Evolutionary conservation across 2,888 invertebrate genomes (phyloP).

Genomic region (Eustalomyia histrio): DNA sequence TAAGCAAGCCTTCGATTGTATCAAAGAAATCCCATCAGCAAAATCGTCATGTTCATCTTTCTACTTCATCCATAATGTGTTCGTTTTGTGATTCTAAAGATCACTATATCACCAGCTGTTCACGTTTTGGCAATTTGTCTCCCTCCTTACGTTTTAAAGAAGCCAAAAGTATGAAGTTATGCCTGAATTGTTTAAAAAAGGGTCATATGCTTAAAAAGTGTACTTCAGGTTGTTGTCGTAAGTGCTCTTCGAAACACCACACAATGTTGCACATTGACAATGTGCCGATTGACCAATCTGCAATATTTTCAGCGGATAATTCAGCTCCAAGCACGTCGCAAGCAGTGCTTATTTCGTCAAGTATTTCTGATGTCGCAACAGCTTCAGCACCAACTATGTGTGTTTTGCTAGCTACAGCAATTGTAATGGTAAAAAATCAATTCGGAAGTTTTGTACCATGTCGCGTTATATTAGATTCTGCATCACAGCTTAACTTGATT

Average conservation of each 20-base stretch:
- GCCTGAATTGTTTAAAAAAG: slow-evolving; percentile 61
- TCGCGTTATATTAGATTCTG: too few species aligned
- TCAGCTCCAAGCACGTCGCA: background rate
- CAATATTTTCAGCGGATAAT: too few species aligned
- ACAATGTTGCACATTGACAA: slow-evolving; percentile 57
- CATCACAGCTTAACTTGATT: too few species aligned
- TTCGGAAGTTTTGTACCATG: too few species aligned
- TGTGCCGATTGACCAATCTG: background rate
- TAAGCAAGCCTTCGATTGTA: background rate
- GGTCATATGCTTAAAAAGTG: slow-evolving; percentile 60
- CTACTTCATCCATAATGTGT: background rate
- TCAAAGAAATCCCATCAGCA: slow-evolving; percentile 7
- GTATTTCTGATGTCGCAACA: too few species aligned
- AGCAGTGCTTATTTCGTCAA: too few species aligned
- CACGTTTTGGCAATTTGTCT: slow-evolving; percentile 33
- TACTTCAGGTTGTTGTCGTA: slow-evolving; percentile 51
- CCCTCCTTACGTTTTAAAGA: slow-evolving; percentile 32
- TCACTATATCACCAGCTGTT: slow-evolving; percentile 33
- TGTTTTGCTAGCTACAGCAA: too few species aligned
- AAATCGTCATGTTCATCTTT: slow-evolving; percentile 26
- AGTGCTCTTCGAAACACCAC: slow-evolving; percentile 60
- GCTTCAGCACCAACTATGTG: too few species aligned
- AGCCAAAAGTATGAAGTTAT: slow-evolving; percentile 26
- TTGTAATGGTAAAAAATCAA: too few species aligned
- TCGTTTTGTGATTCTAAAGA: slow-evolving; percentile 24